Evolutionary conservation across 2,797 vertebrate genomes (phyloP), one percentile per base, ranked within the genome.

Genomic region (Adelosebastes latens): DNA sequence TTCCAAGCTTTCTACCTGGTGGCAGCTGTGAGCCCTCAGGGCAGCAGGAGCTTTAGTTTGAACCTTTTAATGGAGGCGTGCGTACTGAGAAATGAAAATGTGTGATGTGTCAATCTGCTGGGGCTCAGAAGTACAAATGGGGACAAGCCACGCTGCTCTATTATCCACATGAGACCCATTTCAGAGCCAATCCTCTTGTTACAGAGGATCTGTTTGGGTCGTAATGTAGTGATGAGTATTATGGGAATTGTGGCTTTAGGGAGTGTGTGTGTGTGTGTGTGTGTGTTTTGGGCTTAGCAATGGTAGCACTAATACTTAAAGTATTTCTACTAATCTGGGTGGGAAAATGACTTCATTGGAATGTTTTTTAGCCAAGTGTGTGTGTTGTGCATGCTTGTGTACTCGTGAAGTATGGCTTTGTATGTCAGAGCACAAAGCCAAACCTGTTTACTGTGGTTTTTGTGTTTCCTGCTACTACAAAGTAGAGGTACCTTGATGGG

Each of bases 271-370:
- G 62, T 60, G 52, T 80, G 1, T 69, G 67, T 58, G 59, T 82
- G 2, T 79, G 39, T 75, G 24, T 72, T 83, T 72, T 32, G 6
- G 39, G 76, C 11, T 86, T 63, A 85, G 42, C 5, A 11, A 46
- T 67, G 66, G 52, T 62, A 58, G 65, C 56, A 67, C 79, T 81
- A 83, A 75, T 83, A 79, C 81, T 82, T 58, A 70, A 61, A 65
- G 65, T 31, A 22, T 82, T 76, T 77, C 29, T 25, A 6, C 73
- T 89, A 82, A 88, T 88, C 82, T 82, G 58, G 42, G 83, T 86
- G 80, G 79, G 84, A 89, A 85, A 89, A 77, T 24, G 6, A 81
- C 58, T 72, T 76, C 29, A 46, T 2, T 68, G 69, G 73, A 86
- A 86, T 79, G 31, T 27, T 69, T 64, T 74, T 25, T 34, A 27